Evolutionary conservation across 92 coral and sea anemone species (phyloP), one percentile per base, ranked within the genome.

Genomic region (Epizoanthus rinbou): DNA sequence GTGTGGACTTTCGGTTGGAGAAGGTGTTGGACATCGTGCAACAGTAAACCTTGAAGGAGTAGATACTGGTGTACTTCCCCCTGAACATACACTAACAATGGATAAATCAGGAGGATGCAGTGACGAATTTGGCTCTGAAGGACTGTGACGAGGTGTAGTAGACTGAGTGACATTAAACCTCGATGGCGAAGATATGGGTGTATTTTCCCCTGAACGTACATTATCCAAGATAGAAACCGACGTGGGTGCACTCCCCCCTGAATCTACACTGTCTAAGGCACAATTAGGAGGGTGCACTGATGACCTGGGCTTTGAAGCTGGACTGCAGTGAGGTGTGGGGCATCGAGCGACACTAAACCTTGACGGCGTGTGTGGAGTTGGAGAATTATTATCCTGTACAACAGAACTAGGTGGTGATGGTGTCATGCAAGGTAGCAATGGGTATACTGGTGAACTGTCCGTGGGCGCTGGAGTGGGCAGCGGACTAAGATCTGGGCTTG

Each of bases 401-500:
- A 47, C 53, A 50, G 54, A 13, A 50, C 54, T 50, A 50, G 54
- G 54, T 9, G 54, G 54, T 19, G 72, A 78, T 62, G 82, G 8
- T 21, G 69, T 10, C 56, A 41, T 9, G 57, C n/a, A 64, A 17
- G 69, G 54, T 37, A 68, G 62, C 58, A 21, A 25, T 50, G 62
- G n/a, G 17, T 16, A 21, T 45, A 57, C 17, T 22, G 79, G 68
- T 35, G 58, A 13, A 23, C 8, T 63, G 24, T 43, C 24, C 18
- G 58, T 21, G 22, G 71, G 71, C 41, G 66, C 58, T n/a, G 82
- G 58, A 37, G 82, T 78, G 50, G 70, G 71, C 53, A 78, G 82
- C 41, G 82, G 82, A 59, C 82, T 78, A 1, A 78, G 57, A 57
- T 78, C 82, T 62, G 82, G 82, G 47, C 72, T 78, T 33, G 82